A percentile compares a stretch with the other conserved stretches of the same genome.
Conservation (phyloP, 2,888 invertebrate species). For the Andrena marginata region DNA sequence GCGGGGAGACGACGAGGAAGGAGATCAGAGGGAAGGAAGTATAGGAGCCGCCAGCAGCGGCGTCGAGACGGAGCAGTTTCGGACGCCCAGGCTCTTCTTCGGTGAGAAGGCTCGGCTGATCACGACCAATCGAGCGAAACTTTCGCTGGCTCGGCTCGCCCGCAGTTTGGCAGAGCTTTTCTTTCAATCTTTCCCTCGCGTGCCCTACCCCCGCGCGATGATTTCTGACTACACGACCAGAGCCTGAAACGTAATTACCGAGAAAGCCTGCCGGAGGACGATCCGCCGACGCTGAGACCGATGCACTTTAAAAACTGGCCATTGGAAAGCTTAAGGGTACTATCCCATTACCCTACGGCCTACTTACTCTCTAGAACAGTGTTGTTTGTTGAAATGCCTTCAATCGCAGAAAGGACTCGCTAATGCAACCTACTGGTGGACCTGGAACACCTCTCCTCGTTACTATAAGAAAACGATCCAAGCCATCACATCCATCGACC, state of each 20-base stretch:
- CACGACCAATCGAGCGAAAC: slow-evolving; percentile 68
- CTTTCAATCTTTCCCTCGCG: slow-evolving; percentile 44
- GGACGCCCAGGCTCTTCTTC: slow-evolving; percentile 53
- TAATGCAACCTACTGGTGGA: too few species aligned
- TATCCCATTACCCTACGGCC: not conserved
- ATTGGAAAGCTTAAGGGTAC: slow-evolving; percentile 6
- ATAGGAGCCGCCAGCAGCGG: slow-evolving; percentile 64
- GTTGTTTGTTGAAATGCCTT: too few species aligned
- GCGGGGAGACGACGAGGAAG: slow-evolving; percentile 36
- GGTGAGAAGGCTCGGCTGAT: slow-evolving; percentile 48
- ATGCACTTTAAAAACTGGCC: not conserved
- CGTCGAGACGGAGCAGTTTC: slow-evolving; percentile 67
- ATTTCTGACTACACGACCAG: slow-evolving; percentile 12
- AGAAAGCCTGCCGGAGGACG: slow-evolving; percentile 43
- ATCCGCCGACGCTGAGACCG: slow-evolving; percentile 16
- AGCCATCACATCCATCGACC: too few species aligned
- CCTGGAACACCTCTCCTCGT: too few species aligned
- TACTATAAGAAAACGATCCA: too few species aligned
- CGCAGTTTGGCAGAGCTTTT: slow-evolving; percentile 62
- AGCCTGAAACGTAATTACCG: slow-evolving; percentile 64
- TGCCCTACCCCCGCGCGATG: slow-evolving; percentile 47
- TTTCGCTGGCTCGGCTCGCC: slow-evolving; percentile 65
- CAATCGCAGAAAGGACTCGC: too few species aligned
- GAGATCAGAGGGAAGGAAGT: slow-evolving; percentile 53
- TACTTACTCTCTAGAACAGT: too few species aligned